A percentile compares a stretch with the other conserved stretches of the same genome.
These are phyloP conservation scores for Uloborus plumipes DNA, from an alignment of 2,888 invertebrate species.

Conservation along the genomic window DNA sequence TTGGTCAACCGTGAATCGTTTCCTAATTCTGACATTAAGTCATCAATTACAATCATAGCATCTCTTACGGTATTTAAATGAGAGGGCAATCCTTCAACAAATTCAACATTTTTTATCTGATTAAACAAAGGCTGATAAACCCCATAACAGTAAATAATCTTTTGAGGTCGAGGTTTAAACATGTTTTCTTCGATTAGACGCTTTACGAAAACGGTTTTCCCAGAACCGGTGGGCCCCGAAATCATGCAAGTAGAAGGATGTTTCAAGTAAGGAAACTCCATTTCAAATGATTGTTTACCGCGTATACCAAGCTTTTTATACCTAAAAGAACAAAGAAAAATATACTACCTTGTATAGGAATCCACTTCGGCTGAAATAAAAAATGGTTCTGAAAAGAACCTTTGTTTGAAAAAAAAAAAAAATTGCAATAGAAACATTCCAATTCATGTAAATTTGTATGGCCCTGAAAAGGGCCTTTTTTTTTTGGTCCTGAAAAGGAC, in stretches of 20 bases:
- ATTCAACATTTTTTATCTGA: constrained; percentile 6
- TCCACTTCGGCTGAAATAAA: no score
- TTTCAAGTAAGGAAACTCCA: constrained; percentile 4
- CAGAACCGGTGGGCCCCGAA: background rate
- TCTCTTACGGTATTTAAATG: background rate
- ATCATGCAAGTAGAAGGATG: constrained; percentile 4
- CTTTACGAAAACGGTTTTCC: constrained; percentile 10
- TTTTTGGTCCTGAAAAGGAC: no score
- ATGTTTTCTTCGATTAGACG: constrained; percentile 1
- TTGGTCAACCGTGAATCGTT: constrained; percentile 1
- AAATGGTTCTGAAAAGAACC: no score
- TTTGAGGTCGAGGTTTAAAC: background rate
- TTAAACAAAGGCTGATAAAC: constrained; percentile 2
- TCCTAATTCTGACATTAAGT: constrained; percentile 20
- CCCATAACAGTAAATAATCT: constrained; percentile 17
- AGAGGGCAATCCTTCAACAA: constrained; percentile 11
- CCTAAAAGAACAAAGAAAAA: no score
- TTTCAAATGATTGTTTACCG: no score
- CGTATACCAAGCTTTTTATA: no score
- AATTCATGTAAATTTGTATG: no score
- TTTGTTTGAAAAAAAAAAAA: no score
- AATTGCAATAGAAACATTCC: no score
- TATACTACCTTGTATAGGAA: no score
- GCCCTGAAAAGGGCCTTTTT: no score
- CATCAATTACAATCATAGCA: constrained; percentile 10